Evolutionary conservation across 2,113 vertebrate species (phyloP).

Genomic region (Alces alces): DNA sequence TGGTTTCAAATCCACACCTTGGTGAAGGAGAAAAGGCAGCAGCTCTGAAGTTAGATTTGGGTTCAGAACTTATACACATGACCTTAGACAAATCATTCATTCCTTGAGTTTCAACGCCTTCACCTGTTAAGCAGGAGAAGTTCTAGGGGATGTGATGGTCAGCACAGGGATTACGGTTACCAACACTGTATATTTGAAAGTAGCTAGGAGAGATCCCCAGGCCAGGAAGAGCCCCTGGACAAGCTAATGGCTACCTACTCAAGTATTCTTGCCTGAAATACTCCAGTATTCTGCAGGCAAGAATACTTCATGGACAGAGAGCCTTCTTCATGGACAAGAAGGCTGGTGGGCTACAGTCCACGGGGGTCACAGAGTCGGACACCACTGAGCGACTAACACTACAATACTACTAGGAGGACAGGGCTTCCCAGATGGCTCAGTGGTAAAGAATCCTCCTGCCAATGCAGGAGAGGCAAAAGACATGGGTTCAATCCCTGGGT

Average conservation of each 20-base stretch:
- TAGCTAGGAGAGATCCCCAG: not conserved
- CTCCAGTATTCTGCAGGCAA: not conserved
- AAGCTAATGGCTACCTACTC: not conserved
- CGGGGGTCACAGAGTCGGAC: accelerated
- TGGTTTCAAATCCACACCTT: not conserved
- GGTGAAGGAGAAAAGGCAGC: not conserved
- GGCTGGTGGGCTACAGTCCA: not conserved
- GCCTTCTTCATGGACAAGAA: not conserved
- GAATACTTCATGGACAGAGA: not conserved
- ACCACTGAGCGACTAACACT: not conserved
- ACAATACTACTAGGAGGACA: not conserved
- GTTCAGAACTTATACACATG: not conserved
- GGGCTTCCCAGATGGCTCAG: not conserved
- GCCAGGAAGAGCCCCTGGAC: not conserved
- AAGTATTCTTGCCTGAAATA: not conserved
- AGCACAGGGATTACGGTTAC: not conserved
- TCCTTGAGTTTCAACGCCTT: not conserved
- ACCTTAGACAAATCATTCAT: not conserved
- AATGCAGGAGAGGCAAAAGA: not conserved
- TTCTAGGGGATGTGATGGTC: not conserved
- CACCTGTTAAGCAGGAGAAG: not conserved
- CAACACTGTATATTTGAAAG: not conserved
- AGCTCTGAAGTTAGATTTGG: not conserved
- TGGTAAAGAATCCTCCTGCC: not conserved
- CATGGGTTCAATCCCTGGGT: not conserved